These are phyloP conservation scores for Cerastoderma edule DNA, from an alignment of 2,888 invertebrate species.

Conservation along the genomic window DNA sequence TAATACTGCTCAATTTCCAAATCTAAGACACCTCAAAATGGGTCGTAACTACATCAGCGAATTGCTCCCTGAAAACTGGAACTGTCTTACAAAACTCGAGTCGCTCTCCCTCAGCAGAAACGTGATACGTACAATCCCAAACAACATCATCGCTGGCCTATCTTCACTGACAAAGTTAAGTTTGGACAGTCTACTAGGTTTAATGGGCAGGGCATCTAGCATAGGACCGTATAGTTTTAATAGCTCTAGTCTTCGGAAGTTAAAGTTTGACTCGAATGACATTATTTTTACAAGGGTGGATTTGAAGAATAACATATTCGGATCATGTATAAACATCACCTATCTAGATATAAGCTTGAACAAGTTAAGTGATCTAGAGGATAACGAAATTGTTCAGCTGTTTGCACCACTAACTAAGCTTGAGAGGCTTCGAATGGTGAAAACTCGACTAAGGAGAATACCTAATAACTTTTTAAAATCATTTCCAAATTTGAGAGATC, in stretches of 20 bases:
- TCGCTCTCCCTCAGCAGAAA: neutral
- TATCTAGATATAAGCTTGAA: constrained; percentile 3
- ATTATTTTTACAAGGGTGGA: neutral
- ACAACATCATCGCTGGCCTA: constrained; percentile 8
- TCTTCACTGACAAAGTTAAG: neutral
- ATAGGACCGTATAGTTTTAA: neutral
- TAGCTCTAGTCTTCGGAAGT: neutral
- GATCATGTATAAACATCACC: neutral
- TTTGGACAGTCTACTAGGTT: neutral
- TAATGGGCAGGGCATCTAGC: too few relatives aligned
- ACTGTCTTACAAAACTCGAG: neutral
- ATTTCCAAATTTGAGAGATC: neutral
- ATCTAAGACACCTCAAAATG: neutral
- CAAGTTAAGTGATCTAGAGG: neutral
- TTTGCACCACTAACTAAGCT: constrained; percentile 14
- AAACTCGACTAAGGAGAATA: neutral
- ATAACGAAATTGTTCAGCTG: constrained; percentile 2
- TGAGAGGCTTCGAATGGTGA: neutral
- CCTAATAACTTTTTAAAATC: neutral
- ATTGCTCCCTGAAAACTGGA: neutral
- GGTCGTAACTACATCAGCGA: neutral
- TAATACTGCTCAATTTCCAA: neutral
- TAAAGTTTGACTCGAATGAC: neutral
- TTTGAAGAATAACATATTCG: neutral
- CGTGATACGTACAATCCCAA: neutral